Base-by-base conservation (phyloP, 2,113 vertebrate species). In the Corythaeola cristata region DNA sequence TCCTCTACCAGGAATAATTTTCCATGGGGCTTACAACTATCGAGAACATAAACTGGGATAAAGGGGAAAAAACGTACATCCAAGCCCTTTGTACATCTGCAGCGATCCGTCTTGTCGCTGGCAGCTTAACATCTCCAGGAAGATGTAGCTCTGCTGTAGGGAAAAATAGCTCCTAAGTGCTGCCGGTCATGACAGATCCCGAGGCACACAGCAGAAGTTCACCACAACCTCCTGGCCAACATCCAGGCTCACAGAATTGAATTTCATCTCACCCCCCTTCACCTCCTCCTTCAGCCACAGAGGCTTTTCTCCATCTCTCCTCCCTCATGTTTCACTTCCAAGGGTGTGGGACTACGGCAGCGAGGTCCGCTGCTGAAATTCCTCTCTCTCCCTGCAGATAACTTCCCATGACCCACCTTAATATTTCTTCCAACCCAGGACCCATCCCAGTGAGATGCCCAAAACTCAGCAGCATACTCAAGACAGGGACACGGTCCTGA, bases 111-210 rank as follows among this genome's bases (percentile, higher is more conserved):
- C 97, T 95, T 67, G 69, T 83, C 85, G 73, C 81, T 81, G 77
- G 92, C 72, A 97, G 81, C 62, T 92, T 93, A 93, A 93, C 73
- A 81, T 83, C 80, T 96, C 77, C 90, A 93, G 72, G 71, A 79
- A 83, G 83, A 85, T 67, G 66, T 39, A 89, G 53, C 68, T 92
- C 68, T 82, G 59, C 84, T 82, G 84, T 60, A 96, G 49, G 39
- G 39, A 90, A 81, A 85, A 87, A 63, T 5, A 56, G 84, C 47
- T 84, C 77, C 85, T 72, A 83, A 89, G 91, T 47, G 89, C 66
- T 93, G 86, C 39, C 2, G 17, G 86, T 80, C 47, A 5, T 86
- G 88, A 86, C 30, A 81, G 86, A 78, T 86, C 53, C 71, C 14
- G 0, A 76, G 55, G 76, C 56, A 82, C 66, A 30, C 0, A 2